Conservation (phyloP, 2,113 vertebrate species). For the Echinops telfairi region DNA sequence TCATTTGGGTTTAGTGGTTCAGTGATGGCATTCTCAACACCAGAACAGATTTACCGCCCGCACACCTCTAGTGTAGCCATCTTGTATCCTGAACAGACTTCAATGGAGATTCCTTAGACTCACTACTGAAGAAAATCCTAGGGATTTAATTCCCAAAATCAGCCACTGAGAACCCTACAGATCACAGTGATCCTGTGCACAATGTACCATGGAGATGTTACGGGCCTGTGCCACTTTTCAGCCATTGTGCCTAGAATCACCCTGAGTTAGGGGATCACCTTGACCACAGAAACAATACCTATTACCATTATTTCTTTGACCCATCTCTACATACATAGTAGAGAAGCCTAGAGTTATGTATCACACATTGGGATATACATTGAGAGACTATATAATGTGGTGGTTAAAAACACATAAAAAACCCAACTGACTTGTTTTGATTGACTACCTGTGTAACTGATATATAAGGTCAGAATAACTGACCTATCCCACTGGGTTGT, state of each 20-base stretch:
- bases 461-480: neutral
- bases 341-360: neutral
- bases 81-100: too few relatives aligned
- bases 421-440: neutral
- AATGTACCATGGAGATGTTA: neutral
- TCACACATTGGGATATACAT: neutral
- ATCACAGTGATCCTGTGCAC: neutral
- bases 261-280: neutral
- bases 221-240: neutral
- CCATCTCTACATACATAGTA: too few relatives aligned
- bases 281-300: neutral
- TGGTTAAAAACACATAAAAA: neutral
- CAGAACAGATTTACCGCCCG: too few relatives aligned
- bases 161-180: too few relatives aligned
- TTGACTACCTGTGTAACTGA: too few relatives aligned
- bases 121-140: too few relatives aligned
- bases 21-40: too few relatives aligned
- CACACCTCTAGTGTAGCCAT: too few relatives aligned
- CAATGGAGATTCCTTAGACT: too few relatives aligned
- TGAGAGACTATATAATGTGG: neutral
- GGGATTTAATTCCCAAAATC: too few relatives aligned
- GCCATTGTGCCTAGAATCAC: neutral
- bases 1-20: too few relatives aligned
- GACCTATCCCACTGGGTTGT: neutral
- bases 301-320: neutral